Evolutionary conservation across 2,888 invertebrate species (phyloP).

Genomic region (Lepidochrysops patricia): DNA sequence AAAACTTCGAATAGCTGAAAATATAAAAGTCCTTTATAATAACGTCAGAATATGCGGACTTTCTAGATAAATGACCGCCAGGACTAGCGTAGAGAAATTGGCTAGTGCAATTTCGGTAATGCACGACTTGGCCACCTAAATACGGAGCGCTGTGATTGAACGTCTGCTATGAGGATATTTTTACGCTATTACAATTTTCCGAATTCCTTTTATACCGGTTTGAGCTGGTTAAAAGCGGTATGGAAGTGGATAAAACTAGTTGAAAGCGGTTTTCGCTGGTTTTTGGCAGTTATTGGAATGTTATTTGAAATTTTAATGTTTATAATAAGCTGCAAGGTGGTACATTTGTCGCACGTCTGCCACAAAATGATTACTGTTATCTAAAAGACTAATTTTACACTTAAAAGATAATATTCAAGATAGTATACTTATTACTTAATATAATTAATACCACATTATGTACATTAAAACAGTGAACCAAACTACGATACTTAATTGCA

Average conservation of each 20-base stretch:
- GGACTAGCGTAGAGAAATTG: conserved; percentile 59
- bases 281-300: not conserved
- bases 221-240: too few relatives aligned
- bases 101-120: conserved; percentile 65
- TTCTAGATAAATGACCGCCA: conserved; percentile 44
- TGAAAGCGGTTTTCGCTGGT: not conserved
- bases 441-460: too few relatives aligned
- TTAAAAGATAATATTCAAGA: too few relatives aligned
- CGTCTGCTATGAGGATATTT: conserved; percentile 7
- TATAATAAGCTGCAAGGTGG: not conserved
- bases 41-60: conserved; percentile 14
- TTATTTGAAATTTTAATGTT: not conserved
- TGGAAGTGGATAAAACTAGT: not conserved
- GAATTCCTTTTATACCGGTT: not conserved
- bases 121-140: conserved; percentile 55
- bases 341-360: not conserved
- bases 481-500: too few relatives aligned
- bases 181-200: conserved; percentile 9
- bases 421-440: too few relatives aligned
- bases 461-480: too few relatives aligned
- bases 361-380: not conserved
- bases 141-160: conserved; percentile 47
- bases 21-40: conserved; percentile 6
- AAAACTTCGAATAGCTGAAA: not conserved
- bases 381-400: not conserved